Evolutionary conservation across 1,140 invertebrate genomes (phyloP).

Genomic region (Heliconius nattereri): DNA sequence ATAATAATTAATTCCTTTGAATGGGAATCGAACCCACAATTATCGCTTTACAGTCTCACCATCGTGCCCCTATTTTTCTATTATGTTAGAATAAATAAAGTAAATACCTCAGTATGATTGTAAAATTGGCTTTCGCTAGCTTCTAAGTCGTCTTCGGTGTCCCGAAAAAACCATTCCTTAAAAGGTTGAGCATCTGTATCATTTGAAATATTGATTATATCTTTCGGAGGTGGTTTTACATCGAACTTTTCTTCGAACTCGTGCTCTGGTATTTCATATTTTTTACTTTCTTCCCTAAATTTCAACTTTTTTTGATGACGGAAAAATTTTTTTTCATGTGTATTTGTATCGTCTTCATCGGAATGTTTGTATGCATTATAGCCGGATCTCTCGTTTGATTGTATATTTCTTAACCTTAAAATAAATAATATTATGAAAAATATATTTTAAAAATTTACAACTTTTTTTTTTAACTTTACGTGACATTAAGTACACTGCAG

Average conservation of each 20-base stretch:
- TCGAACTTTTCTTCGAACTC: constrained; percentile 82
- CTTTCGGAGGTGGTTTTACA: constrained; percentile 72
- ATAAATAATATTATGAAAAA: neutral
- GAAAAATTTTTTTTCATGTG: constrained; percentile 64
- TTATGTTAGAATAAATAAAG: neutral
- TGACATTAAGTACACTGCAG: no score
- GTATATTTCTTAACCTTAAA: constrained; percentile 68
- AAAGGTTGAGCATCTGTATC: constrained; percentile 49
- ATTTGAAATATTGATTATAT: constrained; percentile 40
- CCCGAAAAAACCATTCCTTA: constrained; percentile 70
- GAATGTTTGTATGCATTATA: constrained; percentile 48
- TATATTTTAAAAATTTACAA: neutral
- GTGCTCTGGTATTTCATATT: constrained; percentile 79
- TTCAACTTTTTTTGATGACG: constrained; percentile 68
- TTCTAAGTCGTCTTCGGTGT: constrained; percentile 64
- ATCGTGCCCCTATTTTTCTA: no score
- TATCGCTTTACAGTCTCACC: no score
- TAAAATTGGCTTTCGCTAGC: constrained; percentile 59
- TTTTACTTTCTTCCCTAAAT: constrained; percentile 45
- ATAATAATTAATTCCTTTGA: no score
- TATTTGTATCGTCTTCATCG: constrained; percentile 44
- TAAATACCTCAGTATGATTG: constrained; percentile 60
- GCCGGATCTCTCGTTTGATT: constrained; percentile 54
- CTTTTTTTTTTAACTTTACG: no score
- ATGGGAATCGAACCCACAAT: no score